These are phyloP conservation scores for Protobothrops flavoviridis DNA, from an alignment of 2,113 vertebrate species.

Conservation along the genomic window DNA sequence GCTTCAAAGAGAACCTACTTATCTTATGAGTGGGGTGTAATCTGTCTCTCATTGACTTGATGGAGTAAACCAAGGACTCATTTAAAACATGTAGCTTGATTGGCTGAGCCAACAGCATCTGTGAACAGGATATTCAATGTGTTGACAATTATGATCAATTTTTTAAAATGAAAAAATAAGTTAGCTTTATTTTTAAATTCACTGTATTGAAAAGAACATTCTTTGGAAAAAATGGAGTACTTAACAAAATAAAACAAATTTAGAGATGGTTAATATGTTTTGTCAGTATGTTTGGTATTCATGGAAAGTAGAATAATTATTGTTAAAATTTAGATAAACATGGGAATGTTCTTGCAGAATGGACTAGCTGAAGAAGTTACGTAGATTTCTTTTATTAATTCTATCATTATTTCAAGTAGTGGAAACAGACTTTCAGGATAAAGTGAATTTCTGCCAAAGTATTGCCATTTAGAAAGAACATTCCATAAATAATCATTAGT, in stretches of 20 bases:
- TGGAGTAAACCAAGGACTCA: background rate
- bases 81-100: background rate
- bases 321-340: background rate
- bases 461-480: background rate
- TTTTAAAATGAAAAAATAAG: conserved; percentile 53
- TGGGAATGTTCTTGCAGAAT: background rate
- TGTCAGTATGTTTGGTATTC: conserved; percentile 42
- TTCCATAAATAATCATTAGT: background rate
- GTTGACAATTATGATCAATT: conserved; percentile 54
- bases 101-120: background rate
- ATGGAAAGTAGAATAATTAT: background rate
- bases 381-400: background rate
- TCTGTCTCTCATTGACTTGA: background rate
- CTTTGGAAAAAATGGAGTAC: conserved; percentile 13
- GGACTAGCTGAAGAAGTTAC: background rate
- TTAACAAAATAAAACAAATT: conserved; percentile 57
- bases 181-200: conserved; percentile 14
- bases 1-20: background rate
- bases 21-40: background rate
- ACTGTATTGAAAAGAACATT: background rate
- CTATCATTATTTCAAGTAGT: background rate
- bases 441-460: background rate
- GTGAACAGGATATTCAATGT: background rate
- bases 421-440: background rate
- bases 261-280: conserved; percentile 65